A percentile compares a stretch with the other conserved stretches of the same genome.
phyloP scores from a whole-genome alignment of 2,113 vertebrate genomes.

The Hipposideros armiger region DNA sequence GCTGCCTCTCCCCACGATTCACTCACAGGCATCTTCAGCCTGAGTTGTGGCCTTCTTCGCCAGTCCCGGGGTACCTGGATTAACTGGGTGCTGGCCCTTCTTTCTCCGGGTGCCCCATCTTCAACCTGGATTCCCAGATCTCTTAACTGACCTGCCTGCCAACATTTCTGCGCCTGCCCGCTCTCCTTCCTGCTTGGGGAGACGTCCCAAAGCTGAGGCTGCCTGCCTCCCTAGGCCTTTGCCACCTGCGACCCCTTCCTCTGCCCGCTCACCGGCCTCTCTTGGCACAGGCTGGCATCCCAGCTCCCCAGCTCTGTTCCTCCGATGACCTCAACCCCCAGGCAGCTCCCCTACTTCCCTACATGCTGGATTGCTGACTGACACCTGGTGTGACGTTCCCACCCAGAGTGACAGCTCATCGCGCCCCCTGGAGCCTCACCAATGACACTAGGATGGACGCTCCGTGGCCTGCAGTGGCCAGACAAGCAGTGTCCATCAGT shows the following conservation, averaged over 20 bases:
- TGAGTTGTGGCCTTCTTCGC: neutral
- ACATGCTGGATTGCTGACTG: neutral
- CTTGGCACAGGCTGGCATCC: rapidly evolving
- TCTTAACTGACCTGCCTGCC: neutral
- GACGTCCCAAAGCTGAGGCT: rapidly evolving
- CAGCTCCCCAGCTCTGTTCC: too few relatives aligned
- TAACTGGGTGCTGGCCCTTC: neutral
- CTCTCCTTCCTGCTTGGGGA: neutral
- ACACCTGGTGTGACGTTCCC: rapidly evolving
- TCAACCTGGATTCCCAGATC: neutral
- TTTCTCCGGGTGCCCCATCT: neutral
- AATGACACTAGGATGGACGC: rapidly evolving
- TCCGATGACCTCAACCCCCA: neutral
- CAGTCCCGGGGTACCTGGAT: neutral
- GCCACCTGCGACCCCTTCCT: rapidly evolving
- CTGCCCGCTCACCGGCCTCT: neutral
- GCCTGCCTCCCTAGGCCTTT: too few relatives aligned
- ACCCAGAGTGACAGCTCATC: rapidly evolving
- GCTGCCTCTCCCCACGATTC: neutral
- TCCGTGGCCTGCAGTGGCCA: rapidly evolving
- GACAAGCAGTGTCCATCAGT: rapidly evolving
- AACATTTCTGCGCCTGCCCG: rapidly evolving
- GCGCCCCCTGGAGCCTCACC: rapidly evolving
- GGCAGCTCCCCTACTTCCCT: neutral
- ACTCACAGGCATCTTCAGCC: rapidly evolving